These are phyloP conservation scores for Peromyscus aztecus DNA, from an alignment of 2,797 vertebrate species.

Conservation along the genomic window DNA sequence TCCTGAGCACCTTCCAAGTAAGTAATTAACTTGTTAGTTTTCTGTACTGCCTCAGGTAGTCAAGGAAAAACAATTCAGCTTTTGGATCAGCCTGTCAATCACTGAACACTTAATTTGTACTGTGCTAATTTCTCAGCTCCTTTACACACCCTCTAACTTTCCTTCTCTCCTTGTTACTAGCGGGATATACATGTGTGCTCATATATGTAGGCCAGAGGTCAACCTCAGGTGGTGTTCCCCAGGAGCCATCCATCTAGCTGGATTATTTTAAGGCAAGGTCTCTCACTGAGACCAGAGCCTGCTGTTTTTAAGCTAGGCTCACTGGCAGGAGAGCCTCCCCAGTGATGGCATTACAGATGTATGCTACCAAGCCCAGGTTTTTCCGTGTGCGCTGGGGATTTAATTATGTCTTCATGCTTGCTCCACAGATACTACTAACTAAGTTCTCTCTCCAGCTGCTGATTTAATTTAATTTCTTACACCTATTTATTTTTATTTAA, in stretches of 20 bases:
- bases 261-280: neutral
- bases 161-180: neutral
- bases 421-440: neutral
- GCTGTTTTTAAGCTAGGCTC: neutral
- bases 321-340: neutral
- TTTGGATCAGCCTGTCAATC: neutral
- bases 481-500: neutral
- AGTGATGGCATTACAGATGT: neutral
- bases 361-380: neutral
- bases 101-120: conserved; percentile 33
- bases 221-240: neutral
- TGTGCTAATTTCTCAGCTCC: neutral
- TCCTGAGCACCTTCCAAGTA: neutral
- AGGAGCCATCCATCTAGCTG: too few relatives aligned
- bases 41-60: neutral
- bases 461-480: neutral
- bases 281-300: neutral
- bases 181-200: neutral
- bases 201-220: neutral
- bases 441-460: neutral
- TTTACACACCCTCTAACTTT: neutral
- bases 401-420: neutral
- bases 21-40: conserved; percentile 34
- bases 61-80: conserved; percentile 26
- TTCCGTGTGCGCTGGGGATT: neutral